Evolutionary conservation across 2,797 vertebrate species (phyloP), one percentile per base, ranked within the genome.

Genomic region (Gobionotothen gibberifrons): DNA sequence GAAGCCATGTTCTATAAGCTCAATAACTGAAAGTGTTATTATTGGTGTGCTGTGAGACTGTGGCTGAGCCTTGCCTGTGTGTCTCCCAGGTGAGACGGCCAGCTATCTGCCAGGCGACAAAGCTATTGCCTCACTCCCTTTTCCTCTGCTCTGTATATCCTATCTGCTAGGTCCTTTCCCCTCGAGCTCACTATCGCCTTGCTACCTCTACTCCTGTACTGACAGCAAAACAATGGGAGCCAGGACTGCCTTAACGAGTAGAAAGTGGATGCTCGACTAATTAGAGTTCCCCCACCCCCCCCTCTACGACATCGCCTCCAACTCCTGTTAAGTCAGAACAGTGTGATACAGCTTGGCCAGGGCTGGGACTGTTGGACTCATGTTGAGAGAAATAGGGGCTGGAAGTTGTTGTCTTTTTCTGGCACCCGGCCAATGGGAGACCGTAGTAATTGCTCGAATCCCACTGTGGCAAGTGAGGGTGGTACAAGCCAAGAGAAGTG

Each of bases 391-490:
- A 87, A 91, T 63, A 68, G 63, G 64, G 57, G 59, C 61, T 90
- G 81, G 68, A 87, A 83, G 80, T 81, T 83, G 43, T 65, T 75
- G 79, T 88, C 69, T 68, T 72, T 67, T 72, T 52, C 59, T 90
- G 93, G 87, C 79, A 78, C 67, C 54, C 53, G 48, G 86, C 91
- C 92, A 90, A 79, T 76, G 72, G 80, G 86, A 85, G 83, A 82
- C 82, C 78, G 36, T 86, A 83, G 85, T 93, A 94, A 92, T 92
- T 90, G 92, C 89, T 78, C 71, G 56, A 92, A 89, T 91, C 89
- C 87, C 82, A 91, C 89, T 78, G 86, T 83, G 85, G 82, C 81
- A 81, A 86, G 82, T 74, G 76, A 89, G 78, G 61, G 71, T 66
- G 78, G 76, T 51, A 71, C 59, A 68, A 85, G 76, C 79, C 76